phyloP scores from a whole-genome alignment of 2,888 invertebrate species.

The Apotomis betuletana region DNA sequence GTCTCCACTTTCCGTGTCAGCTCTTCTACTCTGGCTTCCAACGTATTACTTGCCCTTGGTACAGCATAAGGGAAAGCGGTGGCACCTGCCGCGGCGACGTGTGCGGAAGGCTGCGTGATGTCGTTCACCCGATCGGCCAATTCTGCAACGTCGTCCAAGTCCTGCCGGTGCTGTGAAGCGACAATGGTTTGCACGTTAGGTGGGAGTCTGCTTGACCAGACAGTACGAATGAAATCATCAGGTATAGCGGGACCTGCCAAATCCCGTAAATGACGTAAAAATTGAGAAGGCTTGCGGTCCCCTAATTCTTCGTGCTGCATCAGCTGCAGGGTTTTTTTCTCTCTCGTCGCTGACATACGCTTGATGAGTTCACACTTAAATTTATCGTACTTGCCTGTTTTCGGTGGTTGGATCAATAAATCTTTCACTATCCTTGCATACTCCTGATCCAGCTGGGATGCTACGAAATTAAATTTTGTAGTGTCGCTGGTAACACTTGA shows the following conservation, averaged over 20 bases:
- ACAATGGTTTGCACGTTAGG: conserved; percentile 22
- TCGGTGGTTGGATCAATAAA: conserved; percentile 4
- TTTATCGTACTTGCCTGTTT: not conserved
- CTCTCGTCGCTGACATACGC: conserved; percentile 6
- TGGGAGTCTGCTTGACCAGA: conserved; percentile 22
- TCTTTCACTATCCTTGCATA: conserved; percentile 3
- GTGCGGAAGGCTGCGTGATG: not conserved
- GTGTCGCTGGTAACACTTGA: conserved; percentile 3
- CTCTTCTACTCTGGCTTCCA: not conserved
- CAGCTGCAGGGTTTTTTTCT: conserved; percentile 1
- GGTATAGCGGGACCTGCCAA: not conserved
- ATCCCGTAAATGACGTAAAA: not conserved
- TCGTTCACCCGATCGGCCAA: conserved; percentile 6
- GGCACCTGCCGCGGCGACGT: not conserved
- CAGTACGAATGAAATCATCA: conserved; percentile 1
- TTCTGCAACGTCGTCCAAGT: not conserved
- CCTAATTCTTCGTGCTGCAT: conserved; percentile 18
- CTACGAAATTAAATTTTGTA: conserved; percentile 9
- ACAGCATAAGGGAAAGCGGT: not conserved
- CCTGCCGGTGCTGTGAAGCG: conserved; percentile 10
- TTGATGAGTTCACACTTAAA: not conserved
- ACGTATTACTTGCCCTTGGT: not conserved
- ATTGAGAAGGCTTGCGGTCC: conserved; percentile 15
- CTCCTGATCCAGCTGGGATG: conserved; percentile 7
- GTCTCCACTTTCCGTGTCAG: conserved; percentile 7